These are phyloP conservation scores for Radopholus similis DNA, from an alignment of 1,140 invertebrate genomes.

Conservation along the genomic window DNA sequence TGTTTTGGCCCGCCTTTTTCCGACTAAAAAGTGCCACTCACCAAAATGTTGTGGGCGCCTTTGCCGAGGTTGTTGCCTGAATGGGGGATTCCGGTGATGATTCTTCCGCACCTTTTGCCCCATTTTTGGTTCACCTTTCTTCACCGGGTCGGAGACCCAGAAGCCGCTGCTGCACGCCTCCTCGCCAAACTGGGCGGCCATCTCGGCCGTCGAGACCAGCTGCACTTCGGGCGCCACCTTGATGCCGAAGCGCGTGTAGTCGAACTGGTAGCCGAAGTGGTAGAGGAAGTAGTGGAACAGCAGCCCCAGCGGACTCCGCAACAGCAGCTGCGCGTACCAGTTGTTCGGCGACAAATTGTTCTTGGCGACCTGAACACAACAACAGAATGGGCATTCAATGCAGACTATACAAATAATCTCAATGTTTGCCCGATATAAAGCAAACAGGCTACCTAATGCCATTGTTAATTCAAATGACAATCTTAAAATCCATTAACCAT, in stretches of 20 bases:
- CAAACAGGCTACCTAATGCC: not conserved
- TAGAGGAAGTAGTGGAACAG: constrained; percentile 26
- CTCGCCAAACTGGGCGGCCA: constrained; percentile 8
- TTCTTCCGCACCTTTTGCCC: not conserved
- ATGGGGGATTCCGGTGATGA: not conserved
- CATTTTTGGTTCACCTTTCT: too few species aligned
- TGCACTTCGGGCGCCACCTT: not conserved
- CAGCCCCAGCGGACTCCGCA: constrained; percentile 10
- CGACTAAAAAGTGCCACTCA: not conserved
- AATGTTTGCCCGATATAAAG: not conserved
- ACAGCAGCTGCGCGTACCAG: not conserved
- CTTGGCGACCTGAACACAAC: constrained; percentile 3
- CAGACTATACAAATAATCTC: not conserved
- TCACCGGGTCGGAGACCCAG: constrained; percentile 16
- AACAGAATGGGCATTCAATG: not conserved
- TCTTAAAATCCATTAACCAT: too few species aligned
- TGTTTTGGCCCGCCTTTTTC: not conserved
- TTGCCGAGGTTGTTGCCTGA: constrained; percentile 43
- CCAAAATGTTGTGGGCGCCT: constrained; percentile 30
- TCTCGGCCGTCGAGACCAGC: not conserved
- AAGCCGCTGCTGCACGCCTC: not conserved
- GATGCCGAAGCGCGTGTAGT: constrained; percentile 18
- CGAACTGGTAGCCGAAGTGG: constrained; percentile 17
- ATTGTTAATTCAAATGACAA: too few species aligned
- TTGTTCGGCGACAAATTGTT: not conserved